phyloP scores from a whole-genome alignment of 2,797 vertebrate genomes.

The Squalus acanthias region DNA sequence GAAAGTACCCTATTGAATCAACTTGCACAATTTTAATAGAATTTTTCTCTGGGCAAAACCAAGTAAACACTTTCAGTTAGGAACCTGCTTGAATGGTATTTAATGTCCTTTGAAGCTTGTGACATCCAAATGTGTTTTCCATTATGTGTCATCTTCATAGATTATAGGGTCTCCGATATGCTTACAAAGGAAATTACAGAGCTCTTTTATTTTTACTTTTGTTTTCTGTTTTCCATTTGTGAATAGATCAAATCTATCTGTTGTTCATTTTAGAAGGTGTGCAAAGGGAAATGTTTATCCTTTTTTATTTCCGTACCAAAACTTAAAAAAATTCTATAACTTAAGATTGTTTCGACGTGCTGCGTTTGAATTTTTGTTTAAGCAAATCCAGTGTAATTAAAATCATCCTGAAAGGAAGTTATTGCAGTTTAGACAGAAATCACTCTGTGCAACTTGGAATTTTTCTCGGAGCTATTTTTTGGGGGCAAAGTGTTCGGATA shows the following conservation, averaged over 20 bases:
- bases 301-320: neutral
- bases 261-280: neutral
- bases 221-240: constrained; percentile 5
- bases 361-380: neutral
- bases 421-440: neutral
- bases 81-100: constrained; percentile 14
- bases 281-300: neutral
- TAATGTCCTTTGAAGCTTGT: neutral
- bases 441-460: neutral
- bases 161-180: neutral
- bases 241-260: neutral
- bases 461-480: neutral
- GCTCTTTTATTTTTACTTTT: constrained; percentile 6
- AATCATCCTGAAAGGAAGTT: neutral
- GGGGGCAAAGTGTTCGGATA: neutral
- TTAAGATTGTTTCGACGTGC: neutral
- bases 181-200: neutral
- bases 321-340: neutral
- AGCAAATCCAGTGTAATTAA: neutral
- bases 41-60: constrained; percentile 15
- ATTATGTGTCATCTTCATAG: constrained; percentile 25
- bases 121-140: constrained; percentile 21
- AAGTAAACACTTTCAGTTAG: constrained; percentile 21
- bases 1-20: constrained; percentile 16
- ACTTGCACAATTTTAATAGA: constrained; percentile 8